Conservation (phyloP, 2,888 invertebrate species). For the Polydrusus tereticollis region DNA sequence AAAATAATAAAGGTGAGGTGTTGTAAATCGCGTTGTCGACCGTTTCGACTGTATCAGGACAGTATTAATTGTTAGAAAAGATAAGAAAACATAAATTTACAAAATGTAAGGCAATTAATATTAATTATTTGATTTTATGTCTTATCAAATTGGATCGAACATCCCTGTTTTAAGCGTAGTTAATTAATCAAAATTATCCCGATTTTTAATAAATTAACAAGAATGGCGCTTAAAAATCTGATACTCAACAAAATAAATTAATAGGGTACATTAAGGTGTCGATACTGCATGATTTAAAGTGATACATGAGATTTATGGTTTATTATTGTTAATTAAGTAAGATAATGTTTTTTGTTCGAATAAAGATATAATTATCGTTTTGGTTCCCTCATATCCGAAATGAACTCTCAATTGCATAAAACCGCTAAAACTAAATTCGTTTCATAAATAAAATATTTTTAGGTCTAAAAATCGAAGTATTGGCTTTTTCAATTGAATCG, state of each 20-base stretch:
- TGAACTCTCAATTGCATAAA: neutral
- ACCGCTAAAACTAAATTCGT: neutral
- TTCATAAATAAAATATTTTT: slow-evolving; percentile 24
- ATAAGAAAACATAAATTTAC: neutral
- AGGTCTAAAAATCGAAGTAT: slow-evolving; percentile 14
- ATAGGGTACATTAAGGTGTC: neutral
- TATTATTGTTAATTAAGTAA: too few relatives aligned
- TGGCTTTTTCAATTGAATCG: slow-evolving; percentile 17
- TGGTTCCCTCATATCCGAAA: neutral
- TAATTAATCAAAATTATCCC: slow-evolving; percentile 9
- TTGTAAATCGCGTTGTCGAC: too few relatives aligned
- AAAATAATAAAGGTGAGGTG: too few relatives aligned
- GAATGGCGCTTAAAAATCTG: neutral
- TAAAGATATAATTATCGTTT: too few relatives aligned
- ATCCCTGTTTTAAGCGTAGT: neutral
- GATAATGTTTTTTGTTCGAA: too few relatives aligned
- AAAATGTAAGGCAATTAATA: neutral
- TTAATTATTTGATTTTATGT: slow-evolving; percentile 10
- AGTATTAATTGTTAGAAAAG: neutral
- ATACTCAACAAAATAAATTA: slow-evolving; percentile 1
- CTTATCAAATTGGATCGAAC: slow-evolving; percentile 6
- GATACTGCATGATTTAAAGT: neutral
- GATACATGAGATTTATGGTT: too few relatives aligned
- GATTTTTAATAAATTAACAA: slow-evolving; percentile 13
- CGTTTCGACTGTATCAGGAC: too few relatives aligned